Evolutionary conservation across 2,797 vertebrate genomes (phyloP).

Genomic region (Lophotriccus pileatus): DNA sequence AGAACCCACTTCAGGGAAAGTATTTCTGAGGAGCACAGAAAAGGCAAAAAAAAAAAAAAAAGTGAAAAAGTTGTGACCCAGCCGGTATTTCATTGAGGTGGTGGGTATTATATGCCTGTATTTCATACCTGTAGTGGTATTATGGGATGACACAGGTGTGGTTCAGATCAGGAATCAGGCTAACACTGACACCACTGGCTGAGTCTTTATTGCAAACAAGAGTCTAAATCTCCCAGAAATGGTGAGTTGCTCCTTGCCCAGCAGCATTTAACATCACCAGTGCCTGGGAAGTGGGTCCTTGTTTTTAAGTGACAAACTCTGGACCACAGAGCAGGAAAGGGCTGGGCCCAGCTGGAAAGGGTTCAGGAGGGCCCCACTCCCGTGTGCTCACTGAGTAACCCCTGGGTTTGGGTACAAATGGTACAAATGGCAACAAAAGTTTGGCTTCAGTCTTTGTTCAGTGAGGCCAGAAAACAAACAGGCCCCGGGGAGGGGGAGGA

Average conservation of each 20-base stretch:
- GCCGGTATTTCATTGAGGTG: background rate
- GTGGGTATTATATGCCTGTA: too few relatives aligned
- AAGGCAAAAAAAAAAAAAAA: background rate
- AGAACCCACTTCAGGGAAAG: background rate
- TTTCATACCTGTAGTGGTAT: too few relatives aligned
- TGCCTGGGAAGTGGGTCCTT: background rate
- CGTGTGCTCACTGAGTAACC: background rate
- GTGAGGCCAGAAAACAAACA: background rate
- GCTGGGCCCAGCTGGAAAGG: background rate
- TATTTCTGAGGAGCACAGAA: background rate
- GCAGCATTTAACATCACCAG: background rate
- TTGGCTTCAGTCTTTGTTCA: background rate
- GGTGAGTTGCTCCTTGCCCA: background rate
- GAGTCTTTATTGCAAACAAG: background rate
- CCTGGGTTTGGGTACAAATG: background rate
- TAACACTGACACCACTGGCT: background rate
- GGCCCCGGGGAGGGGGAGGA: background rate
- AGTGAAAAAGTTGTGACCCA: background rate
- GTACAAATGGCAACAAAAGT: background rate
- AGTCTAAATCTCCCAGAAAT: background rate
- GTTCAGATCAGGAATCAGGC: background rate
- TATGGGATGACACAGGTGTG: rapidly evolving
- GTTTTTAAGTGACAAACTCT: background rate
- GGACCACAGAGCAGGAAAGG: background rate
- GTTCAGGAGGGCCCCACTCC: background rate